Evolutionary conservation across 2,113 vertebrate species (phyloP), one percentile per base, ranked within the genome.

Genomic region (Petrocephalus microphthalmus): DNA sequence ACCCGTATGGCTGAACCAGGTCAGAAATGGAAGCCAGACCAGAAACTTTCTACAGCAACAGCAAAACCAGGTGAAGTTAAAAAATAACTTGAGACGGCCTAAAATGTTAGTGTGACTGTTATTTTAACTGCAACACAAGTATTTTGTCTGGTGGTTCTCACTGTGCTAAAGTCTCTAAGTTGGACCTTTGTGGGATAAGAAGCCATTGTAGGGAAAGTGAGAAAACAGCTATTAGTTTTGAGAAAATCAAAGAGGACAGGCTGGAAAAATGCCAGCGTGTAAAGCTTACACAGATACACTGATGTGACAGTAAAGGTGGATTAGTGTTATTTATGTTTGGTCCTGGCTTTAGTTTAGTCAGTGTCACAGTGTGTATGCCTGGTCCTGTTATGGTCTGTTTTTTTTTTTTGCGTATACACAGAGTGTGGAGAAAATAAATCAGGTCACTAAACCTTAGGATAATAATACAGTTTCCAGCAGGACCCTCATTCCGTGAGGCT

Each of bases 381-480:
- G n/a, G 92, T 93, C 91, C 91, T 92, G 89, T 91, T 87, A 25
- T 56, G 89, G 92, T 92, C 93, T 88, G 91, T 91, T 92, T 90
- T 64, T 57, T 57, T n/a, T n/a, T 42, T 42, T 25, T 29, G 3
- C 3, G 25, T 64, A 64, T 19, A 60, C 67, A 42, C 2, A 8
- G 87, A 89, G 6, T 89, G 52, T 74, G 89, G 90, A 88, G 84
- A 90, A 89, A 90, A 92, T 90, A 88, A 60, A 86, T 29, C 87
- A 90, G 84, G 87, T 87, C 57, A 74, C 74, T 60, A 90, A 91
- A 90, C 90, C 71, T 37, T 92, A 90, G 90, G 85, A 89, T 89
- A 90, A n/a, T 25, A 25, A 88, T 87, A 8, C 47, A 88, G 87
- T 87, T 85, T 82, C 56, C 89, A 22, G 85, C 86, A 51, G 88